A percentile compares a stretch with the other conserved stretches of the same genome.
phyloP scores from a whole-genome alignment of 2,113 vertebrate genomes.

The Gambusia holbrooki region DNA sequence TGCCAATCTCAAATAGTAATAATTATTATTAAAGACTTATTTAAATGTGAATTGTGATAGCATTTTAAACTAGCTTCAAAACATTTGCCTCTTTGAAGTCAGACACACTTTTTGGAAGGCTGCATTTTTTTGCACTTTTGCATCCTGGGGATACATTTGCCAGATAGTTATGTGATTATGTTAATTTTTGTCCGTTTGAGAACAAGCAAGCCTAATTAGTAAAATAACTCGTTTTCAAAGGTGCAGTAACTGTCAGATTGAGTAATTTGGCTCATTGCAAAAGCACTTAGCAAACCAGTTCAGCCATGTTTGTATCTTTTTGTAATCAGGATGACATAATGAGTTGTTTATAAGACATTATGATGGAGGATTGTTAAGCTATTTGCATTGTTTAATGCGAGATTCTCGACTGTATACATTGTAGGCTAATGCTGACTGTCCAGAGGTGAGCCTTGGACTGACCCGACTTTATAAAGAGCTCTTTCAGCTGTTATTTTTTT shows the following conservation, averaged over 20 bases:
- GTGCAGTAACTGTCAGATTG: not conserved
- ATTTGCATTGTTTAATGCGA: not conserved
- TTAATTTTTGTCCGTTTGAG: not conserved
- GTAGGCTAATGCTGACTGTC: constrained; percentile 33
- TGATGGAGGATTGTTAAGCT: constrained; percentile 15
- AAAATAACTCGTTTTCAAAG: not conserved
- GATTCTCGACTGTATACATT: not conserved
- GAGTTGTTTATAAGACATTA: constrained; percentile 40
- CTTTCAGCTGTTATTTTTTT: constrained; percentile 64
- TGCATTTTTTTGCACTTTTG: too few species aligned
- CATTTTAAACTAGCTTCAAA: too few species aligned
- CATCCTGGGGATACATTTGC: not conserved
- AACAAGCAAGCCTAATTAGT: not conserved
- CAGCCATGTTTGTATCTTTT: constrained; percentile 8
- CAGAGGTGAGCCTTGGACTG: constrained; percentile 53
- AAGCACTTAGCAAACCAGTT: constrained; percentile 38
- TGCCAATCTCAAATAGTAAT: too few species aligned
- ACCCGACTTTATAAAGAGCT: constrained; percentile 72
- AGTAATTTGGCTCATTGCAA: constrained; percentile 2
- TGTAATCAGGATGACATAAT: constrained; percentile 47
- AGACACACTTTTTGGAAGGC: too few species aligned
- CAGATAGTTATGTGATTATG: not conserved
- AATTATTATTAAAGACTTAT: too few species aligned
- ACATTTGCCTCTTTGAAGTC: too few species aligned
- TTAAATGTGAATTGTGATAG: too few species aligned